Evolutionary conservation across 53 echinoderm and acorn worm species (phyloP), one percentile per base, ranked within the genome.

Genomic region (Holothuria leucospilota): DNA sequence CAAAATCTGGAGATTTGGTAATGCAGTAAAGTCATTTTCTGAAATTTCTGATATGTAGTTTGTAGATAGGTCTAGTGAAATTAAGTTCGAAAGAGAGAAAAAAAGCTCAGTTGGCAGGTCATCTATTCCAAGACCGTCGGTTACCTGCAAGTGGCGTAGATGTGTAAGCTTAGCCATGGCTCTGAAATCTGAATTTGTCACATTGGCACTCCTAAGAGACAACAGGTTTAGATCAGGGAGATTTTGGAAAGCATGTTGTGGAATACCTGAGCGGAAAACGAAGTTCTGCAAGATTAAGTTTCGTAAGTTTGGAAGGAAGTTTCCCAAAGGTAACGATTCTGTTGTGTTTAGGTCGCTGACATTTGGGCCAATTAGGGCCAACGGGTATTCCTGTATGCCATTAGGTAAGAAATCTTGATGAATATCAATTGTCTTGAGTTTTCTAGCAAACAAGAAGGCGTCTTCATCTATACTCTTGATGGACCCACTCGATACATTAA

Each of bases 261-360:
- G 77, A 56, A 77, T 77, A 51, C 77, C 77, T 77, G 77, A 51
- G 12, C 49, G 23, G 52, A 77, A 77, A 13, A 52, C 77, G 13
- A 77, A 77, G 28, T 77, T 77, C 28, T 77, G 29, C 6, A 77
- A 27, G 26, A 52, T 28, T 7, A 77, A n/a, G 7, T 25, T 24
- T 12, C 77, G 25, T 52, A 77, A 56, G 24, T 56, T 51, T n/a
- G 68, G 62, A 51, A 62, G 65, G 42, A 68, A 52, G 11, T 16
- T 41, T 66, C 5, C 20, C 14, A 13, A 68, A 20, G 8, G 9
- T 39, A 9, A 8, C 14, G n/a, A 29, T 3, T 9, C 28, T 9
- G n/a, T n/a, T 51, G 46, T 26, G 0, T n/a, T 46, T 9, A 24
- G 49, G 11, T 46, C 20, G 23, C n/a, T 51, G 1, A 18, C 15